A percentile compares a stretch with the other conserved stretches of the same genome.
phyloP scores from a whole-genome alignment of 1,140 invertebrate species.

The Procambarus clarkii region DNA sequence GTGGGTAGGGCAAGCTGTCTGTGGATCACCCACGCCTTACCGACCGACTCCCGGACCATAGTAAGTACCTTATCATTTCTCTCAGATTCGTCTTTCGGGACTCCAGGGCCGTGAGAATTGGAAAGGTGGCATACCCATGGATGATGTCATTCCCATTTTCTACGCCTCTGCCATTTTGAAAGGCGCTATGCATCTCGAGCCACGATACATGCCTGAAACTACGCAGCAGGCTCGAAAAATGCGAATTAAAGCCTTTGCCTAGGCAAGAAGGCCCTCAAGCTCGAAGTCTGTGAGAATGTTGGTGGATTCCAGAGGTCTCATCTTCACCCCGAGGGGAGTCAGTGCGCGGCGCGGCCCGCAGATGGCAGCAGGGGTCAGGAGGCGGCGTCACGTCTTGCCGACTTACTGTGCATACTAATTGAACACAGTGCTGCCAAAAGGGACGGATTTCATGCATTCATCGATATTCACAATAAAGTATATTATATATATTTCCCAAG shows the following conservation, averaged over 20 bases:
- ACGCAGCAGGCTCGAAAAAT: neutral
- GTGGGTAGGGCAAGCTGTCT: constrained; percentile 7
- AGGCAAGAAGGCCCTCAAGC: neutral
- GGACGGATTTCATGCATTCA: neutral
- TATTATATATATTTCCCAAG: too few species aligned
- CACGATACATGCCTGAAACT: neutral
- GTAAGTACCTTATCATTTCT: constrained; percentile 38
- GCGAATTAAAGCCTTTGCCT: neutral
- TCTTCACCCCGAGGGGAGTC: constrained; percentile 44
- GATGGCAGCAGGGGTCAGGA: constrained; percentile 62
- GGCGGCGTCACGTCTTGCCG: constrained; percentile 44
- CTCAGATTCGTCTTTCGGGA: constrained; percentile 49
- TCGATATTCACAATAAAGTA: neutral
- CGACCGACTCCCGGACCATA: neutral
- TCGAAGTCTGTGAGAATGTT: constrained; percentile 22
- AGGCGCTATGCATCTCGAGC: neutral
- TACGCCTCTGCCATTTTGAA: neutral
- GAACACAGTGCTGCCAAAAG: constrained; percentile 32
- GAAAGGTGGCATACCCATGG: constrained; percentile 23
- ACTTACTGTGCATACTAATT: constrained; percentile 62
- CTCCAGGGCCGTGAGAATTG: constrained; percentile 43
- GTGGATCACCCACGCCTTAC: constrained; percentile 19
- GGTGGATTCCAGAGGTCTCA: constrained; percentile 52
- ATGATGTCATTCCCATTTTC: constrained; percentile 29
- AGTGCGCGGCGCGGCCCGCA: constrained; percentile 26